Evolutionary conservation across 2,888 invertebrate genomes (phyloP).

Genomic region (Bembecia ichneumoniformis): DNA sequence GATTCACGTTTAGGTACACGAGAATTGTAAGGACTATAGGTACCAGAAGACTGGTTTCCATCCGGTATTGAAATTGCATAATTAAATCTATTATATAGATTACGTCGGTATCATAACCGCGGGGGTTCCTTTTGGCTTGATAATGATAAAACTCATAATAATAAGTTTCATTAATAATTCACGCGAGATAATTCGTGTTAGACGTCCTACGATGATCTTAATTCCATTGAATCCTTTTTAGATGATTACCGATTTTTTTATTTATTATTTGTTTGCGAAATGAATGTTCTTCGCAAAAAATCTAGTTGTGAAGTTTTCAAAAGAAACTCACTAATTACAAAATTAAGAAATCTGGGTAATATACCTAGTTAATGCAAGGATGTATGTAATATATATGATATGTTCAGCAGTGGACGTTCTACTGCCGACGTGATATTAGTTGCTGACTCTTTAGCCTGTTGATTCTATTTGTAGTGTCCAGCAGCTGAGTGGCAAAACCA

Average conservation of each 20-base stretch:
- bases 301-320: too few relatives aligned
- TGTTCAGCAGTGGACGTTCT: too few relatives aligned
- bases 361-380: too few relatives aligned
- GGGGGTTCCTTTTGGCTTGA: constrained; percentile 20
- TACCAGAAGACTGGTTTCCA: constrained; percentile 32
- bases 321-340: too few relatives aligned
- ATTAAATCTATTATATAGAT: constrained; percentile 38
- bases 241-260: neutral
- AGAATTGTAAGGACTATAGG: neutral
- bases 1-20: neutral
- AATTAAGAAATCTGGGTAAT: too few relatives aligned
- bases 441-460: too few relatives aligned
- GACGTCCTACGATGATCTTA: neutral
- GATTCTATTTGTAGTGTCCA: too few relatives aligned
- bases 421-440: too few relatives aligned
- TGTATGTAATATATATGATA: too few relatives aligned
- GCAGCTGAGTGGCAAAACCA: too few relatives aligned
- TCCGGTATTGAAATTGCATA: constrained; percentile 36
- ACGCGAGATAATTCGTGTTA: neutral
- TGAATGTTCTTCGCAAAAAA: too few relatives aligned
- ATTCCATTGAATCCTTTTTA: neutral
- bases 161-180: neutral
- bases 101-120: constrained; percentile 25
- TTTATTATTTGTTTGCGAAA: too few relatives aligned
- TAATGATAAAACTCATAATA: neutral